A percentile compares a stretch with the other conserved stretches of the same genome.
These are phyloP conservation scores for Pteronura brasiliensis DNA, from an alignment of 2,113 vertebrate genomes.

Conservation along the genomic window DNA sequence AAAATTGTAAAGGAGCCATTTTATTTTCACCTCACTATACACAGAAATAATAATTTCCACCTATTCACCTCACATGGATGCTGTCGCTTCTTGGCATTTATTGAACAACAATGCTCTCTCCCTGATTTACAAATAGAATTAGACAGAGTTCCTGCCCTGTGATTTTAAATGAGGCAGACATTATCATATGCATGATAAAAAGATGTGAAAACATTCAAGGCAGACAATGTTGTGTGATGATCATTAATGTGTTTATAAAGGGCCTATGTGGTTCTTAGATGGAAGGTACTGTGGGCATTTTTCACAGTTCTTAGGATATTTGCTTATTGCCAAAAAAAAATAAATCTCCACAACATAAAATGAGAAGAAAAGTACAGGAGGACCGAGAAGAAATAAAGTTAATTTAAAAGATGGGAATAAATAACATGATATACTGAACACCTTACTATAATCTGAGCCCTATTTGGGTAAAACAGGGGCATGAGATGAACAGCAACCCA, in stretches of 20 bases:
- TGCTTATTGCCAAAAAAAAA: slow-evolving; percentile 3
- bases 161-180: slow-evolving; percentile 48
- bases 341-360: background rate
- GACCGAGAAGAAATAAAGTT: background rate
- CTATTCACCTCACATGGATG: slow-evolving; percentile 44
- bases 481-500: background rate
- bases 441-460: background rate
- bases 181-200: slow-evolving; percentile 36
- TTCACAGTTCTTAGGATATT: background rate
- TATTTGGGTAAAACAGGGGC: no score
- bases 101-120: background rate
- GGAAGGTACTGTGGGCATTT: background rate
- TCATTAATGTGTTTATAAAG: slow-evolving; percentile 16
- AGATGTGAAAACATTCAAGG: slow-evolving; percentile 23
- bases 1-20: slow-evolving; percentile 40
- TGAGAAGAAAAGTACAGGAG: background rate
- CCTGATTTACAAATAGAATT: slow-evolving; percentile 64
- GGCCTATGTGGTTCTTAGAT: background rate
- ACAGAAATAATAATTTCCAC: slow-evolving; percentile 55
- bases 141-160: slow-evolving; percentile 58
- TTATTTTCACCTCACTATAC: slow-evolving; percentile 47
- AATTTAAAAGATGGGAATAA: background rate
- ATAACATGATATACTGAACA: background rate
- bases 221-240: background rate
- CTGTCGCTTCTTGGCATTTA: slow-evolving; percentile 48